Conservation (phyloP, 2,888 invertebrate genomes). For the Megastigmus dorsalis region DNA sequence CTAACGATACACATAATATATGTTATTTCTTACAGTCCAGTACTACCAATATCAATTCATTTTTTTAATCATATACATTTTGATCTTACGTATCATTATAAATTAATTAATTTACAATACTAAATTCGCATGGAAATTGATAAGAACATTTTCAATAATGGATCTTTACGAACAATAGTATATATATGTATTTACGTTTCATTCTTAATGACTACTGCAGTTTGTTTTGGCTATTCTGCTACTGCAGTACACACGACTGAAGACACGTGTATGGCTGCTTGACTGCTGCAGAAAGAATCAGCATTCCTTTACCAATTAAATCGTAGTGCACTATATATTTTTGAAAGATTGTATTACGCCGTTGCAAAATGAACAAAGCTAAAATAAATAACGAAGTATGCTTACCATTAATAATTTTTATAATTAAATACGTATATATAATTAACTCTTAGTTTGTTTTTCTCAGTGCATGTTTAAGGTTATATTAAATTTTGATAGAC, state of each 20-base stretch:
- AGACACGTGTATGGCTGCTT: slow-evolving; percentile 15
- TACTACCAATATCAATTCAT: not conserved
- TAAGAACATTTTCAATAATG: too few species aligned
- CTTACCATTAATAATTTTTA: not conserved
- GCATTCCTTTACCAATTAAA: too few species aligned
- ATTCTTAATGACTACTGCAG: not conserved
- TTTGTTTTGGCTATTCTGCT: slow-evolving; percentile 35
- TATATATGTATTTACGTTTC: not conserved
- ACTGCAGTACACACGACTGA: not conserved
- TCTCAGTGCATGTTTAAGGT: slow-evolving; percentile 5
- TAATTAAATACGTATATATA: not conserved
- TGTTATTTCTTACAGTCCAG: not conserved
- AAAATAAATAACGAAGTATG: slow-evolving; percentile 68
- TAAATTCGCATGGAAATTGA: too few species aligned
- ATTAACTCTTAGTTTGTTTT: not conserved
- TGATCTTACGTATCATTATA: too few species aligned
- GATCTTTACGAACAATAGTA: too few species aligned
- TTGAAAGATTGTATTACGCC: not conserved
- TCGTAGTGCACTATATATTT: too few species aligned
- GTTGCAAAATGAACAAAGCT: slow-evolving; percentile 58
- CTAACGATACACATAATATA: slow-evolving; percentile 12
- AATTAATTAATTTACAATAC: too few species aligned
- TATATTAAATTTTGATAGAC: slow-evolving; percentile 4
- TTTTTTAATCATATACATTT: too few species aligned
- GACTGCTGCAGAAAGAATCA: too few species aligned